Base-by-base conservation (phyloP, 2,888 invertebrate species). In the Drosophila kuntzei region DNA sequence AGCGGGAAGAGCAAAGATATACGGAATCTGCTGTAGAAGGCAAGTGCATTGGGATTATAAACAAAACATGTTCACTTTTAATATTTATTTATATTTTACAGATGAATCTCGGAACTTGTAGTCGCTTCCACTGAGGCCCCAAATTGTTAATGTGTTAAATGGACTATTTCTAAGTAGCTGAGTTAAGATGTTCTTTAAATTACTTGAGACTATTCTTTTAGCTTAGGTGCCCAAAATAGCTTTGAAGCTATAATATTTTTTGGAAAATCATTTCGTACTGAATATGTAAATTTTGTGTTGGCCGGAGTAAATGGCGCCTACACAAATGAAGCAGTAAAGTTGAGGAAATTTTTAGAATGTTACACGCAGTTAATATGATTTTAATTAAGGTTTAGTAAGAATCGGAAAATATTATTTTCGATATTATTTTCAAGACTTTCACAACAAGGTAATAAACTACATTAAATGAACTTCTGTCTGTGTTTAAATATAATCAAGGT, bases 1-100 rank as follows among this genome's bases (percentile, higher is more conserved):
- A 69, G 22, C 22, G 41, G 8, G 69, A 69, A 20, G 60, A 69
- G 25, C 32, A 32, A 16, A 51, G n/a, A 37, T 11, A 4, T 2
- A 16, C n/a, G 9, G 18, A 18, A 25, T 9, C 18, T 27, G 3
- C 12, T 1, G 27, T 20, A 1, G 4, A 27, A 0, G 50, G 67
- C 22, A 46, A 57, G 66, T 39, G 11, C 2, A 16, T 2, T 25
- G 1, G 5, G 22, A 0, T 0, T 1, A 3, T n/a, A n/a, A n/a
- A n/a, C n/a, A n/a, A n/a, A n/a, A n/a, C n/a, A n/a, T n/a, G n/a
- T n/a, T n/a, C n/a, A n/a, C n/a, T n/a, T n/a, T n/a, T n/a, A n/a
- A n/a, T 12, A 37, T 7, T 6, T 22, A 4, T 34, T 49, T n/a
- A 14, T 41, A 11, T 20, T 41, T 53, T 18, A 12, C 14, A 55